Evolutionary conservation across 2,113 vertebrate genomes (phyloP), one percentile per base, ranked within the genome.

Genomic region (Plecotus auritus): DNA sequence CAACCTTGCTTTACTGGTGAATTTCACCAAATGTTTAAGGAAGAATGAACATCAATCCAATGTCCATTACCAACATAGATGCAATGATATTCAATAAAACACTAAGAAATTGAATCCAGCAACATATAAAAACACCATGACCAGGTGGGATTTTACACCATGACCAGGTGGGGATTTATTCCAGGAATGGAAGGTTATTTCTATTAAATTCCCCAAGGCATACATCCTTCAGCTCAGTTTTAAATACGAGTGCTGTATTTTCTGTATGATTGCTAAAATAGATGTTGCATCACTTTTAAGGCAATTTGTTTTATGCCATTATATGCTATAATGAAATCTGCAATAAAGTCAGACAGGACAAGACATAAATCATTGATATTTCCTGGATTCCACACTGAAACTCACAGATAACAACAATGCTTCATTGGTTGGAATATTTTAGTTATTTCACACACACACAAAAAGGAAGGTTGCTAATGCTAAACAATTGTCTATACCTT

Each of bases 311-410:
- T 94, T 81, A 91, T 97, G 47, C 66, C 88, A 86, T 97, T 85
- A 61, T 91, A 40, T 84, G 18, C 80, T 8, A 64, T 95, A 98
- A 96, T 96, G 88, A 42, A 47, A 91, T 96, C 88, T 97, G 16
- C 87, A 98, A 59, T 30, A 93, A 93, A 97, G 37, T 97, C 74
- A 97, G 80, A 95, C 61, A 96, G 66, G 80, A 95, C 47, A 72
- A 96, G 80, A 84, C 14, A 96, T 92, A 96, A 98, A 97, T 95
- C 90, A 95, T 96, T 98, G 97, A 67, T 95, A 93, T 96, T 97
- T 97, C 70, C 59, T 81, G 66, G 78, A 97, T 97, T 97, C 61
- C 59, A 93, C 59, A 83, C 77, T 97, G 95, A 96, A 97, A 92
- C 82, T 87, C 66, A 72, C 78, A 96, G 91, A 96, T 97, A 97